Evolutionary conservation across 2,888 invertebrate genomes (phyloP).

Genomic region (Buathra laborator): DNA sequence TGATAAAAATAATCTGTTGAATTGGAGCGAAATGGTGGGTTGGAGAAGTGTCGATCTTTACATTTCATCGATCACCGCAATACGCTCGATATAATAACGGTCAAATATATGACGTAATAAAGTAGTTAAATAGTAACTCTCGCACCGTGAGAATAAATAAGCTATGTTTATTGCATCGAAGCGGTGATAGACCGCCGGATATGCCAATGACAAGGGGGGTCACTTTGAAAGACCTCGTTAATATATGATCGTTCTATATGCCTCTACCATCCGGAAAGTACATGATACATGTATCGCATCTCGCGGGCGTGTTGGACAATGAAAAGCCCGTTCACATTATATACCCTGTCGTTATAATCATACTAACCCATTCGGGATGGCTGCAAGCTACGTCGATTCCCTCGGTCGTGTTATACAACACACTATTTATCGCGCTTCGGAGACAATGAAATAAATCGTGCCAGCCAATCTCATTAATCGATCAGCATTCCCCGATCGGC

Average conservation of each 20-base stretch:
- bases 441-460: slow-evolving; percentile 60
- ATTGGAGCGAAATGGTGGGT: not conserved
- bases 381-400: slow-evolving; percentile 20
- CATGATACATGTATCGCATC: slow-evolving; percentile 11
- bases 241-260: not conserved
- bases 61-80: not conserved
- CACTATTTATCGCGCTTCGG: slow-evolving; percentile 35
- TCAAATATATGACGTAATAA: not conserved
- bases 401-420: slow-evolving; percentile 2
- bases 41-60: not conserved
- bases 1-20: not conserved
- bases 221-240: slow-evolving; percentile 33
- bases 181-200: not conserved
- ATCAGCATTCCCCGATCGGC: slow-evolving; percentile 48
- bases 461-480: slow-evolving; percentile 57
- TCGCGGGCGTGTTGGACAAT: slow-evolving; percentile 25
- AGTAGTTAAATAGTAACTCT: not conserved
- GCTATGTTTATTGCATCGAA: not conserved
- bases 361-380: slow-evolving; percentile 1
- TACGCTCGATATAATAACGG: slow-evolving; percentile 4
- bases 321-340: slow-evolving; percentile 30
- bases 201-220: slow-evolving; percentile 30
- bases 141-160: slow-evolving; percentile 10
- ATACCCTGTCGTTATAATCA: slow-evolving; percentile 34
- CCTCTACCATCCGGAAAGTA: not conserved